A percentile compares a stretch with the other conserved stretches of the same genome.
These are phyloP conservation scores for Macrophya annulata DNA, from an alignment of 2,888 invertebrate species.

Conservation along the genomic window DNA sequence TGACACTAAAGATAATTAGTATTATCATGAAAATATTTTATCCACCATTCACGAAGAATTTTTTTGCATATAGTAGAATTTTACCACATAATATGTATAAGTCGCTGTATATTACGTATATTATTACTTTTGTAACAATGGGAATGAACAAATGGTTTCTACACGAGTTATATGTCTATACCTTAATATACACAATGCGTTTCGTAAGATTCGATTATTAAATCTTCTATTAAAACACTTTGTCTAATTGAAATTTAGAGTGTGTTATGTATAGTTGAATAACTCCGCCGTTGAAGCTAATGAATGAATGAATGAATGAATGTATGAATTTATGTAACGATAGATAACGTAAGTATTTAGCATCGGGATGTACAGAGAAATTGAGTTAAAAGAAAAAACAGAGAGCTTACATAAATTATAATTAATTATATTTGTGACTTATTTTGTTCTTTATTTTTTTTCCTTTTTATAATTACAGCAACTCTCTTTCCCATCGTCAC, in stretches of 20 bases:
- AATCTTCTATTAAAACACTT: neutral
- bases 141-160: neutral
- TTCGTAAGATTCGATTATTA: neutral
- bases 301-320: neutral
- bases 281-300: neutral
- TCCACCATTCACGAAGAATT: neutral
- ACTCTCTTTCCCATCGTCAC: slow-evolving; percentile 88
- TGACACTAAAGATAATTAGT: neutral
- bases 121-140: neutral
- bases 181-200: neutral
- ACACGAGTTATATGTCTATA: neutral
- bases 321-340: neutral
- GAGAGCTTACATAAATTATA: neutral
- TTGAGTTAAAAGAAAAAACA: neutral
- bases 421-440: neutral
- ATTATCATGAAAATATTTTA: neutral
- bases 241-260: neutral
- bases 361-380: neutral
- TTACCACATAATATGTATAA: neutral
- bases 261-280: neutral
- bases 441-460: slow-evolving; percentile 12
- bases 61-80: neutral
- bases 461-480: slow-evolving; percentile 81
- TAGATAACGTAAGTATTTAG: neutral
- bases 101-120: neutral